Percentiles rank a stretch among this genome's conserved stretches.
Evolutionary conservation across 2,797 vertebrate species (phyloP).

Genomic region (Micrastur ruficollis): DNA sequence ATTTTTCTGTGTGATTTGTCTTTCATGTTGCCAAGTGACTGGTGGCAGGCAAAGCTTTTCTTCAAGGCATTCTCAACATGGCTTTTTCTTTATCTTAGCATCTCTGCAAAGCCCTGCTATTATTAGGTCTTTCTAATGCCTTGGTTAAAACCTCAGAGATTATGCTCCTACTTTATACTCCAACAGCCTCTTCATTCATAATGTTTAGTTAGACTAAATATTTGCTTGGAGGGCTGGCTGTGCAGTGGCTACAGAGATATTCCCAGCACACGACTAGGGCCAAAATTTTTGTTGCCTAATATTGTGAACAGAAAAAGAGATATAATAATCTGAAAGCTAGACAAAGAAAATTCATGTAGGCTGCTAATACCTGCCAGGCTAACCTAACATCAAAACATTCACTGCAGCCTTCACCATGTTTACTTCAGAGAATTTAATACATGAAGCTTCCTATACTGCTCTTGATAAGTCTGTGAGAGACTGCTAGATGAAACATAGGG

Average conservation of each 20-base stretch:
- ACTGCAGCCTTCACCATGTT: neutral
- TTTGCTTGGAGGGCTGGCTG: slow-evolving; percentile 38
- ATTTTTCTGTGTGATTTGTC: neutral
- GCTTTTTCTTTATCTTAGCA: slow-evolving; percentile 23
- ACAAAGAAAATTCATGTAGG: neutral
- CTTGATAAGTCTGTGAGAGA: neutral
- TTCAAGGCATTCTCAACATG: slow-evolving; percentile 31
- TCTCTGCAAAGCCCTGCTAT: slow-evolving; percentile 46
- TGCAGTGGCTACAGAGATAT: neutral
- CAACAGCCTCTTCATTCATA: slow-evolving; percentile 33
- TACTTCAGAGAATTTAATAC: neutral
- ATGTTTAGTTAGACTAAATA: slow-evolving; percentile 57
- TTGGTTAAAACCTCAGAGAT: slow-evolving; percentile 52
- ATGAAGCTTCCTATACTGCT: neutral
- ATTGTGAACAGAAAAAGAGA: neutral
- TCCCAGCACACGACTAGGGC: neutral
- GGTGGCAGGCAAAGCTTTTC: neutral
- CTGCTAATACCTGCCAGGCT: neutral
- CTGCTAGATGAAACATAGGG: neutral
- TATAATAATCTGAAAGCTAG: neutral
- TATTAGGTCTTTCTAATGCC: slow-evolving; percentile 52
- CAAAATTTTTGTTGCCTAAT: neutral
- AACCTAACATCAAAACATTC: neutral
- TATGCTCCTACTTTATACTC: slow-evolving; percentile 25
- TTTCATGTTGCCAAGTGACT: neutral